These are phyloP conservation scores for Thaumetopoea pityocampa DNA, from an alignment of 1,140 invertebrate species.

Conservation along the genomic window DNA sequence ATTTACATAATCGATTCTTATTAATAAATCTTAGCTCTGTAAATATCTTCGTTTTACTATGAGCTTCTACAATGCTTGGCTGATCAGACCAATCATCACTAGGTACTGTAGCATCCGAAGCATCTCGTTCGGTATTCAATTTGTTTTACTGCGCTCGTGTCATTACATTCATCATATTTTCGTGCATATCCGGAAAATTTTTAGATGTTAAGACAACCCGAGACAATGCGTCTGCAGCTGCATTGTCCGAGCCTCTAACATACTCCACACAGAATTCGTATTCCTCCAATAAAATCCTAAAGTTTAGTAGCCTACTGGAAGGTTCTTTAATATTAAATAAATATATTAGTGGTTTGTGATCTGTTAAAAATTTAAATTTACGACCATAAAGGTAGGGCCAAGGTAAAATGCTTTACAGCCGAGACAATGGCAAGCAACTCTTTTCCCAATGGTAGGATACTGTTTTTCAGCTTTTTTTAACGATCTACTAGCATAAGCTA, in stretches of 20 bases:
- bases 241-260: constrained; percentile 27
- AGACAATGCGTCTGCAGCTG: constrained; percentile 24
- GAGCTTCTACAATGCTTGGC: constrained; percentile 17
- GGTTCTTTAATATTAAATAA: constrained; percentile 22
- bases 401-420: not conserved
- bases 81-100: constrained; percentile 19
- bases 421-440: not conserved
- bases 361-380: constrained; percentile 49
- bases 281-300: constrained; percentile 8
- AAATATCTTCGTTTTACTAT: constrained; percentile 20
- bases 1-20: constrained; percentile 8
- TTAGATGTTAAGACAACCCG: constrained; percentile 14
- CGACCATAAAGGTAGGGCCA: constrained; percentile 53
- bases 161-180: constrained; percentile 18
- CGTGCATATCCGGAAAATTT: constrained; percentile 20
- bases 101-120: constrained; percentile 5
- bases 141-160: constrained; percentile 17
- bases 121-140: constrained; percentile 1
- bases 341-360: constrained; percentile 47
- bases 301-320: constrained; percentile 24
- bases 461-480: constrained; percentile 1
- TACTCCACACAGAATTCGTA: constrained; percentile 36
- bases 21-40: constrained; percentile 16
- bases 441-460: constrained; percentile 4
- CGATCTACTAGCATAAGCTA: not conserved